Conservation (phyloP, 2,888 invertebrate species). For the Leucophenga maculata region DNA sequence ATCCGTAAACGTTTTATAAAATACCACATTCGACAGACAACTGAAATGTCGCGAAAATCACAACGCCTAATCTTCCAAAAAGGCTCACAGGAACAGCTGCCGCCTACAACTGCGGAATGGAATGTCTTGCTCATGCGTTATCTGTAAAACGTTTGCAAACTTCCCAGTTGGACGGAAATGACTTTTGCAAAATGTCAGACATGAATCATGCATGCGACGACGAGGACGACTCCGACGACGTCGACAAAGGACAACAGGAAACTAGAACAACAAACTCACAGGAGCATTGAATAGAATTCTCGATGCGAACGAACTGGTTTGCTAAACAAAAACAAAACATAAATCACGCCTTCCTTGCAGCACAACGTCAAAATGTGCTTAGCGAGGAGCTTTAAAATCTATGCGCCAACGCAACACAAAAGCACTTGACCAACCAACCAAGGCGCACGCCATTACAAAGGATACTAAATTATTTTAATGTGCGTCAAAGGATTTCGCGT, state of each 20-base stretch:
- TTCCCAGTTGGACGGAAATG: constrained; percentile 52
- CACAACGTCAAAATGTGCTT: constrained; percentile 7
- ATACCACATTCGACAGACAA: background rate
- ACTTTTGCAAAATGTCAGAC: constrained; percentile 44
- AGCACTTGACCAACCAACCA: background rate
- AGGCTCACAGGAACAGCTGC: background rate
- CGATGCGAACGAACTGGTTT: no score
- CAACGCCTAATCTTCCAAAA: background rate
- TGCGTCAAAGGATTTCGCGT: constrained; percentile 15
- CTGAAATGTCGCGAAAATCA: constrained; percentile 3
- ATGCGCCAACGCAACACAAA: background rate
- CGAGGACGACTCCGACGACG: no score
- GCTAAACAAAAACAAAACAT: background rate
- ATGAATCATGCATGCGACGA: constrained; percentile 61
- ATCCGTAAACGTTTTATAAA: no score
- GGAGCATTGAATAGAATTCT: background rate
- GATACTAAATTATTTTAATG: constrained; percentile 19
- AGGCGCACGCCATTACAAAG: background rate
- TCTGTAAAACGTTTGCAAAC: no score
- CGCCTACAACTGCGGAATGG: background rate
- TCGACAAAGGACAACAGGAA: constrained; percentile 37
- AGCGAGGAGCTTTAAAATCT: constrained; percentile 2
- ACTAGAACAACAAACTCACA: background rate
- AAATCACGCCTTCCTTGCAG: constrained; percentile 36
- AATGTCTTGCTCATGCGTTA: no score